Conservation (phyloP, 1,140 invertebrate genomes). For the Probaryconus sp. region DNA sequence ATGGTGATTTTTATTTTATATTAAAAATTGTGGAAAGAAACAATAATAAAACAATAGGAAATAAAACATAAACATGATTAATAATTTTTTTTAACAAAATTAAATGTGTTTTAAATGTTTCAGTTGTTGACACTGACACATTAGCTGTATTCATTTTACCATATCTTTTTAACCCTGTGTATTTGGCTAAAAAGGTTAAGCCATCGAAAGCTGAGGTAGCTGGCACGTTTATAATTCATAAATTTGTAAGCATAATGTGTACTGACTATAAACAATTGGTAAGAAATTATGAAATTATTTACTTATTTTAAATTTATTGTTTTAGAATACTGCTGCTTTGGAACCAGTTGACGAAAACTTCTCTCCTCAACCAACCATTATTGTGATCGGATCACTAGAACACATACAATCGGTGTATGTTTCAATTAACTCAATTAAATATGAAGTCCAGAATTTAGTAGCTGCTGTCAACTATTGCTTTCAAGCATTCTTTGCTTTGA, state of each 20-base stretch:
- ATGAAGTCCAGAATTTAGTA: conserved; percentile 8
- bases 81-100: no score
- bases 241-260: conserved; percentile 5
- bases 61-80: no score
- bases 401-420: conserved; percentile 3
- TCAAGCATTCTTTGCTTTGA: conserved; percentile 14
- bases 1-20: no score
- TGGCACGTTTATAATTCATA: conserved; percentile 12
- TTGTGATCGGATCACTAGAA: conserved; percentile 1
- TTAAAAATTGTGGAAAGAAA: no score
- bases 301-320: no score
- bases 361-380: conserved; percentile 7
- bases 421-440: not conserved
- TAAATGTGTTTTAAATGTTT: no score
- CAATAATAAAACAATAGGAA: not conserved
- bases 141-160: conserved; percentile 20
- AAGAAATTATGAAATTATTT: not conserved
- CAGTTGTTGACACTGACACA: not conserved
- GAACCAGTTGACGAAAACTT: not conserved
- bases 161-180: conserved; percentile 24
- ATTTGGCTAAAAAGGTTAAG: conserved; percentile 9
- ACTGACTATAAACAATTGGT: not conserved
- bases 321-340: conserved; percentile 1
- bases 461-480: conserved; percentile 16
- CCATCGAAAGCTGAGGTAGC: conserved; percentile 20